Evolutionary conservation across 2,797 vertebrate species (phyloP), one percentile per base, ranked within the genome.

Genomic region (Kryptolebias ocellatus): DNA sequence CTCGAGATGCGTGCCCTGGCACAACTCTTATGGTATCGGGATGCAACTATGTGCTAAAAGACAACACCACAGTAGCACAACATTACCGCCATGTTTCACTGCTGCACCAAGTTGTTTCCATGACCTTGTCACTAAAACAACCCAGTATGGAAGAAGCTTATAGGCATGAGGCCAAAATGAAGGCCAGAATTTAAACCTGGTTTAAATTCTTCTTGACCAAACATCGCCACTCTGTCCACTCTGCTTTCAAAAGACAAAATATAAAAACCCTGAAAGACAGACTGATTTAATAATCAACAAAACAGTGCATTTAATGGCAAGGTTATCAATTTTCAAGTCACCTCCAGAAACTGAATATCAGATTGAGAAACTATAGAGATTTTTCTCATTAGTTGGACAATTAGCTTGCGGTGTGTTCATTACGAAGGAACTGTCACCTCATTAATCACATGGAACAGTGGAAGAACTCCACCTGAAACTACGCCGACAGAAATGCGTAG

Each of bases 351-450:
- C 58, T 74, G 70, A 81, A 87, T 83, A 87, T 87, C 84, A 87
- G 86, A 84, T 82, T 87, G 80, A 91, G 82, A 89, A 88, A 90
- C 86, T 87, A 29, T 67, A 84, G 83, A 89, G 84, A 89, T 88
- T 86, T 90, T 91, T 90, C 88, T 88, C 88, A 90, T 92, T 92
- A 92, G 89, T 79, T 83, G 81, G 79, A 90, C 87, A 92, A 90
- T 92, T 90, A 91, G 81, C 84, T 85, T 77, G 77, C 81, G 83
- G 77, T 87, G 81, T 88, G 86, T 92, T 89, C 90, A 89, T 90
- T 90, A 90, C 78, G 31, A 63, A 53, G 74, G 31, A 67, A 59
- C 78, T 85, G 87, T 87, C 87, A 81, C 79, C 76, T 88, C 87
- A 91, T 92, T 92, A 89, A 92, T 92, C 91, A 91, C 82, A 65